Conservation (phyloP, 2,888 invertebrate species). For the Cataglyphis albicans region DNA sequence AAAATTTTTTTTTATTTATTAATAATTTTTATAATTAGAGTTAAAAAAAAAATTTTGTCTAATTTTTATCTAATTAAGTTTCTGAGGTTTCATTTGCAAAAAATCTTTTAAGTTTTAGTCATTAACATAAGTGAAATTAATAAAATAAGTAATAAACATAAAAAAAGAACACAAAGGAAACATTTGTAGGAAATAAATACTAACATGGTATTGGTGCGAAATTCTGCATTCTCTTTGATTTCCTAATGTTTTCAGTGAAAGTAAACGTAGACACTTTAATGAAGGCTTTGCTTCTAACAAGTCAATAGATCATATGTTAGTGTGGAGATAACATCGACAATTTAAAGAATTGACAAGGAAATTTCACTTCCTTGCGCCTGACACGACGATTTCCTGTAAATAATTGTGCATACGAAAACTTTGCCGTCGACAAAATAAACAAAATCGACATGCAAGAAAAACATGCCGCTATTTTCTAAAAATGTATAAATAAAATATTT, state of each 20-base stretch:
- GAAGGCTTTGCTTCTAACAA: not conserved
- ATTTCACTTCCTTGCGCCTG: slow-evolving; percentile 12
- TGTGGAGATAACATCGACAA: not conserved
- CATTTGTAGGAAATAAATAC: not conserved
- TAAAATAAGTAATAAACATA: not conserved
- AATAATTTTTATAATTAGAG: not conserved
- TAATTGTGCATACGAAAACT: not conserved
- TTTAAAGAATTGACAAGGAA: not conserved
- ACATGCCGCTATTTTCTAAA: not conserved
- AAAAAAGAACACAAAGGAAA: not conserved
- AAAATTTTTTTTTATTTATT: not conserved
- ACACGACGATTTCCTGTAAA: not conserved
- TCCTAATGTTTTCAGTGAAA: slow-evolving; percentile 13
- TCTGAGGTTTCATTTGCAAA: not conserved
- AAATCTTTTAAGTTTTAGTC: not conserved
- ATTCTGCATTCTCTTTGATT: not conserved
- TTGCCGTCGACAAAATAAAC: not conserved
- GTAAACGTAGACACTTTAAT: slow-evolving; percentile 5
- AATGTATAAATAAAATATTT: not conserved
- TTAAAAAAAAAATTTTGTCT: not conserved
- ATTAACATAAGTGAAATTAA: not conserved
- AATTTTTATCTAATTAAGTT: not conserved
- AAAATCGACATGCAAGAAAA: not conserved
- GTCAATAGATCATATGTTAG: not conserved
- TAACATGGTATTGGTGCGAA: not conserved